Conservation (phyloP, 2,888 invertebrate genomes). For the Melolontha melolontha region DNA sequence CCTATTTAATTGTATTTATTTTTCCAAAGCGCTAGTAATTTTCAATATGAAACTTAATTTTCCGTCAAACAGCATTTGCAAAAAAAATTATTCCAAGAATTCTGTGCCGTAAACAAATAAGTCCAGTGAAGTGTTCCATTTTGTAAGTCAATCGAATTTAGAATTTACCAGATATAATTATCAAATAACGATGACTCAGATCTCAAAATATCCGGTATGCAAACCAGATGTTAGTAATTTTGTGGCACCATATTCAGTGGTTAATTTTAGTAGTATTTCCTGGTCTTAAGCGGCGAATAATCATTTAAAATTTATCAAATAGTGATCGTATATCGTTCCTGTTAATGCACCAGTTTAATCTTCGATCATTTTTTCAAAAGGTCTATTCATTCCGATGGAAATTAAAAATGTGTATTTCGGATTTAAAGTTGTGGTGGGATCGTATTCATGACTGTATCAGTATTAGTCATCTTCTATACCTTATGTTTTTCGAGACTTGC, state of each 20-base stretch:
- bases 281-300: neutral
- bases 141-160: conserved; percentile 38
- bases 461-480: conserved; percentile 58
- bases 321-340: neutral
- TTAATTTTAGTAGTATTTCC: conserved; percentile 25
- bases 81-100: conserved; percentile 3
- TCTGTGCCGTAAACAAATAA: neutral
- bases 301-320: neutral
- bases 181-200: conserved; percentile 52
- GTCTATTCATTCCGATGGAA: neutral
- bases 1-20: too few relatives aligned
- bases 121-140: conserved; percentile 14
- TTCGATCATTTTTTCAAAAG: neutral
- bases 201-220: conserved; percentile 51
- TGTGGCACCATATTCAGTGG: conserved; percentile 42
- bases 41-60: neutral
- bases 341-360: neutral
- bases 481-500: conserved; percentile 52
- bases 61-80: neutral
- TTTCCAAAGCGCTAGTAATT: too few relatives aligned
- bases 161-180: conserved; percentile 47
- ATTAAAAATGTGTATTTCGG: conserved; percentile 21
- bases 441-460: conserved; percentile 47
- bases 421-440: conserved; percentile 37
- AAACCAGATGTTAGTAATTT: conserved; percentile 49